Evolutionary conservation across 2,888 invertebrate genomes (phyloP), one percentile per base, ranked within the genome.

Genomic region (Elysia crispata): DNA sequence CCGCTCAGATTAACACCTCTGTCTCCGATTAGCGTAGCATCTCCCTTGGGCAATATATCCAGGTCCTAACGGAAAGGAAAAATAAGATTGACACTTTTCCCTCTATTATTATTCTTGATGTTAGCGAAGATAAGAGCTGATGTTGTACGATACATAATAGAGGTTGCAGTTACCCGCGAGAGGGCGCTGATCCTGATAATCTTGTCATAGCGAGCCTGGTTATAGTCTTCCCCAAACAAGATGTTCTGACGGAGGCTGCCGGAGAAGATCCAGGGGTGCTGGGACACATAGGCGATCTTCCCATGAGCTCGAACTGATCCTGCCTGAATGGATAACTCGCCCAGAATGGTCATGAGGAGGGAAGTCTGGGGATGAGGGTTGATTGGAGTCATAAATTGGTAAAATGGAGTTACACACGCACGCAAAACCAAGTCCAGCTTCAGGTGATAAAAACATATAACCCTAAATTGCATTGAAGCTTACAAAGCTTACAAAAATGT

Each of bases 161-260:
- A 41, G 11, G 41, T 11, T 11, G 41, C 41, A 41, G 77, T 80
- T 82, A 91, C 91, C 92, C 84, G 93, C 89, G 82, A 91, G 88
- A 87, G 90, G 82, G 87, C 93, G 94, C 80, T 97, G 90, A 81
- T 97, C 91, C 87, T 97, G 95, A 85, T 91, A 94, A 89, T 91
- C 86, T 86, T 87, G 33, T 92, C 88, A 86, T 93, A 95, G 84
- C 93, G 92, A 66, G 92, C 92, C 49, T 93, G 90, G 80, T 94
- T 93, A 84, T 93, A 94, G 83, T 94, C 93, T 88, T 94, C 94
- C 0, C 98, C 98, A 92, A 99, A 98, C 0, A 97, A 92, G 84
- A 99, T 97, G 92, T 99, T 99, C 89, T 98, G 97, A 18, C 96
- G 94, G 0, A 99, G 95, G 82, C 96, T 96, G 0, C 94, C 94